Conservation (phyloP, 2,888 invertebrate species). For the Baccha elongata region DNA sequence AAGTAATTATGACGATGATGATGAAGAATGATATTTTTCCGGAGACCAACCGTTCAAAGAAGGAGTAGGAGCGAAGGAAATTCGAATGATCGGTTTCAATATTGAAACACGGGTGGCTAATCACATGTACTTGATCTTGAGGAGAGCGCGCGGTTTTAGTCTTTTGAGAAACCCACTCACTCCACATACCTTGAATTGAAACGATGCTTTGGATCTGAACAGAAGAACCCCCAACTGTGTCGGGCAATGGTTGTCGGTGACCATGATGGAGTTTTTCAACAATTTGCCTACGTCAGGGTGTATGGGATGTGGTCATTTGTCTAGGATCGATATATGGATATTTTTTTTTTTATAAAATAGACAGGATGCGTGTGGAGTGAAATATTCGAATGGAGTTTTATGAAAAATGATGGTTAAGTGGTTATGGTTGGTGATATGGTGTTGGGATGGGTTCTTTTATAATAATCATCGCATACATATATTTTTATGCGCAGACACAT, state of each 20-base stretch:
- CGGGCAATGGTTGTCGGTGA: constrained; percentile 12
- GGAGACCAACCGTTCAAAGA: neutral
- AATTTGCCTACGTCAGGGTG: constrained; percentile 53
- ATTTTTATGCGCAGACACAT: neutral
- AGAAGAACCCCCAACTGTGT: constrained; percentile 55
- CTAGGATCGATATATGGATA: constrained; percentile 47
- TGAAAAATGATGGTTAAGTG: constrained; percentile 38
- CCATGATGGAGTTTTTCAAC: constrained; percentile 35
- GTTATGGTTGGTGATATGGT: constrained; percentile 23
- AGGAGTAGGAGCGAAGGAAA: neutral
- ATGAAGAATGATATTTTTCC: constrained; percentile 47
- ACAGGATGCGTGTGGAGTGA: constrained; percentile 67
- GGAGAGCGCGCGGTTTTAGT: constrained; percentile 33
- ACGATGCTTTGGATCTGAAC: constrained; percentile 1
- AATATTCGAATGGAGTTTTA: constrained; percentile 54
- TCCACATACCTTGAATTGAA: neutral
- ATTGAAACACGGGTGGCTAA: constrained; percentile 69
- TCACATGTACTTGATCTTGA: constrained; percentile 62
- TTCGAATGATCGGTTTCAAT: constrained; percentile 39
- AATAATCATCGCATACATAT: constrained; percentile 30
- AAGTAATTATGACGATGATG: constrained; percentile 45
- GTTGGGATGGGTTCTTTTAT: constrained; percentile 19
- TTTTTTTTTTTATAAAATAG: neutral
- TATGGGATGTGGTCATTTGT: constrained; percentile 62
- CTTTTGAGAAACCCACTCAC: constrained; percentile 66